Evolutionary conservation across 2,888 invertebrate genomes (phyloP).

Genomic region (Drosophila emarginata): DNA sequence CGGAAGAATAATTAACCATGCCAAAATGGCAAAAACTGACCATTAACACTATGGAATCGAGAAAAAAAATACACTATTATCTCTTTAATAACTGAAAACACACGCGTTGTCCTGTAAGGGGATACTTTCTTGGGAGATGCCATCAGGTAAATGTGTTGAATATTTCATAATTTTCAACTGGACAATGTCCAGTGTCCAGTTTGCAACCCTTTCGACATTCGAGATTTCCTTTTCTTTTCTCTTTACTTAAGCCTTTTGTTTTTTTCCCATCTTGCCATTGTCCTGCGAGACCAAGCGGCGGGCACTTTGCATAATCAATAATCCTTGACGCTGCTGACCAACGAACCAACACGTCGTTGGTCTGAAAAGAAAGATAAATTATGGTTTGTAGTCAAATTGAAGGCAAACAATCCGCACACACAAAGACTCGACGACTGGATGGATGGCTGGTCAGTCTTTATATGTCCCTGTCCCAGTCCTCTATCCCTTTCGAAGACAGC

Average conservation of each 20-base stretch:
- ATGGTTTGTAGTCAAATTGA: conserved; percentile 82
- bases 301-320: conserved; percentile 82
- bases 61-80: conserved; percentile 71
- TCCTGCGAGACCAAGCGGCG: conserved; percentile 45
- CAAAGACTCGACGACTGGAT: no score
- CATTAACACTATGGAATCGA: conserved; percentile 67
- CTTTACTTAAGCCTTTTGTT: conserved; percentile 76
- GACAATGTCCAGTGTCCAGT: conserved; percentile 49
- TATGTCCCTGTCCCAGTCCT: no score
- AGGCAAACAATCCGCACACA: conserved; percentile 75
- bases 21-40: conserved; percentile 78
- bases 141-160: conserved; percentile 59
- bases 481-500: conserved; percentile 50
- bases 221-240: conserved; percentile 45
- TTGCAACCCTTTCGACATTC: conserved; percentile 57
- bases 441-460: background rate
- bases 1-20: conserved; percentile 79
- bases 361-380: conserved; percentile 81
- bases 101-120: conserved; percentile 75
- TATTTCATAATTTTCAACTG: conserved; percentile 54
- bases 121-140: conserved; percentile 62
- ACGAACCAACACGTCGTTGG: conserved; percentile 66
- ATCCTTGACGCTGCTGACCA: conserved; percentile 81
- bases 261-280: conserved; percentile 61
- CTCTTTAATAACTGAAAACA: conserved; percentile 81